Percentiles rank a stretch among this genome's conserved stretches.
These are phyloP conservation scores for Drosophila serrata DNA, from an alignment of 1,140 invertebrate species.

Conservation along the genomic window DNA sequence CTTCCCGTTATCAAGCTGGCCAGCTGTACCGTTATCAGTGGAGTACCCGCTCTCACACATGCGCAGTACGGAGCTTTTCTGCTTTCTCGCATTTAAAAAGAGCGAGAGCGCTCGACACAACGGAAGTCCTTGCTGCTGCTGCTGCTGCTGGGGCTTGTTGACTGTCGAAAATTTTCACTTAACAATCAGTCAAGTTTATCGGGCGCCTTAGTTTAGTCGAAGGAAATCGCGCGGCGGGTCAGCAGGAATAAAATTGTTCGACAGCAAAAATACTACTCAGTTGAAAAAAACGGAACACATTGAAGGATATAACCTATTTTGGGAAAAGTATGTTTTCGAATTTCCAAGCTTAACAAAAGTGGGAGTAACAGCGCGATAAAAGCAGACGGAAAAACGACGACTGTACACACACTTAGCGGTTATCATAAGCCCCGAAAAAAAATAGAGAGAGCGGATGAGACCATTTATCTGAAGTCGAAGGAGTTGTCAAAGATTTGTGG, in stretches of 20 bases:
- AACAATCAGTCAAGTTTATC: slow-evolving; percentile 80
- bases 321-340: slow-evolving; percentile 21
- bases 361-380: slow-evolving; percentile 2
- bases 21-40: slow-evolving; percentile 78
- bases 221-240: slow-evolving; percentile 36
- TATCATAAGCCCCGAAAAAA: slow-evolving; percentile 47
- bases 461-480: slow-evolving; percentile 5
- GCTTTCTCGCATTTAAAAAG: slow-evolving; percentile 17
- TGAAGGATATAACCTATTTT: slow-evolving; percentile 58
- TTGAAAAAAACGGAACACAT: slow-evolving; percentile 48
- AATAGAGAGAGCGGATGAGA: slow-evolving; percentile 10
- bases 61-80: slow-evolving; percentile 47
- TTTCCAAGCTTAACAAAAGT: not conserved
- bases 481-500: slow-evolving; percentile 35
- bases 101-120: slow-evolving; percentile 7
- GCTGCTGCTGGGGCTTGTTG: slow-evolving; percentile 65
- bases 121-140: slow-evolving; percentile 67
- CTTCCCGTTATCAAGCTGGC: slow-evolving; percentile 63
- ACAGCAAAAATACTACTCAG: slow-evolving; percentile 24
- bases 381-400: slow-evolving; percentile 11
- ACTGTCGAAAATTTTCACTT: slow-evolving; percentile 79
- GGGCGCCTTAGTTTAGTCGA: slow-evolving; percentile 77
- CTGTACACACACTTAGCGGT: slow-evolving; percentile 46
- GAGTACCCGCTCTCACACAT: slow-evolving; percentile 46
- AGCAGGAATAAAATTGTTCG: slow-evolving; percentile 23